Base-by-base conservation (phyloP, 2,113 vertebrate species). In the Vulpes lagopus region DNA sequence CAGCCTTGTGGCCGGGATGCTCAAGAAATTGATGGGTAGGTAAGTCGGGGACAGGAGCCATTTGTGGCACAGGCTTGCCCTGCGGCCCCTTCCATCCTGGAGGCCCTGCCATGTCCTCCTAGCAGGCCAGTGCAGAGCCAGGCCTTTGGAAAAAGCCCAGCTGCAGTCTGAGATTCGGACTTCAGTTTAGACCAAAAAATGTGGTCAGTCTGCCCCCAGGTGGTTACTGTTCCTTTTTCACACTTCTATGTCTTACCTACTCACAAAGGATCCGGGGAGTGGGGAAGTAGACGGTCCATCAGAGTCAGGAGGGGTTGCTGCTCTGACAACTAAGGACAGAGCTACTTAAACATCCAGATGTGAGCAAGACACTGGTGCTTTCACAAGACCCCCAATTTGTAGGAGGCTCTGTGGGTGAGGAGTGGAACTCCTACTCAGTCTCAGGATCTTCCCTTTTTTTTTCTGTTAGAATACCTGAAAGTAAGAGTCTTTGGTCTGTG, bases 21-120 rank as follows among this genome's bases (percentile, higher is more conserved):
- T 99, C 62, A 99, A 99, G 96, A 99, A 99, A 53, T 59, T 99
- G 83, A 99, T 99, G 15, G 99, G 99, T 99, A 98, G 87, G 98
- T 98, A 91, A 93, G 2, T 73, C 0, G 11, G 94, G 53, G 38
- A 15, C 67, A 14, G 35, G 64, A 51, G 19, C n/a, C 10, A 62
- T 60, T 5, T 0, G 57, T 0, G 7, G 16, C 2, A 0, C 22
- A 2, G 22, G 11, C 65, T 43, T 8, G 22, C 20, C 20, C 88
- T 12, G 20, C 11, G 22, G 20, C 14, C 57, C 71, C 19, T 30
- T 62, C 8, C 8, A 12, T 14, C 27, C 64, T 1, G 7, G 43
- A 65, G n/a, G 6, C 73, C 17, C 12, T 10, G 22, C 67, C 0
- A 0, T 19, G 4, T 53, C 73, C 55, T 51, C 5, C 1, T 6